These are phyloP conservation scores for Serilophus lunatus DNA, from an alignment of 2,113 vertebrate species.

Conservation along the genomic window DNA sequence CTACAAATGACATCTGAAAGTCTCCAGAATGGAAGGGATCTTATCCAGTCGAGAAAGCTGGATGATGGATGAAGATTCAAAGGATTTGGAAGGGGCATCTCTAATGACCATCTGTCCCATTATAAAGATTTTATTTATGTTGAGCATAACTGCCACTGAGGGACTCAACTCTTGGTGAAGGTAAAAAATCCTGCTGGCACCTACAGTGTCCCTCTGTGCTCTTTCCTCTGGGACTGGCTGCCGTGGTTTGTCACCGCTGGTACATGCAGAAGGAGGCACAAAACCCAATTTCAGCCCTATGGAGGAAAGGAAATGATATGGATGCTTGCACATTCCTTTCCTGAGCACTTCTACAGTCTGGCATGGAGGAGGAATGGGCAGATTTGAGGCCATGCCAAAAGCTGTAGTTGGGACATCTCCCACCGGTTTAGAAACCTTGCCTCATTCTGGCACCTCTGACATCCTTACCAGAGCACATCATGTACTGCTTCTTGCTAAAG, in stretches of 20 bases:
- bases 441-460: neutral
- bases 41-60: neutral
- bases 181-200: neutral
- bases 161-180: neutral
- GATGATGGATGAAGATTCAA: neutral
- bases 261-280: fast-evolving
- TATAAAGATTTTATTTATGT: neutral
- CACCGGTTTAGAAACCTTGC: neutral
- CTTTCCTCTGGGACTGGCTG: neutral
- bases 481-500: neutral
- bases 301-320: neutral
- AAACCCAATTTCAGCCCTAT: fast-evolving
- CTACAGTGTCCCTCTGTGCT: fast-evolving
- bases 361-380: fast-evolving
- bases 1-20: constrained; percentile 3
- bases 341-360: neutral
- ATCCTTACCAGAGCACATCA: neutral
- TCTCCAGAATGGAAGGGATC: neutral
- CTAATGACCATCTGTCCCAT: neutral
- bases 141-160: neutral
- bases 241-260: neutral
- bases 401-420: neutral
- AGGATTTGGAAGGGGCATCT: neutral
- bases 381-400: neutral
- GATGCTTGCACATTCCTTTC: neutral